These are phyloP conservation scores for Hyperoplus lanceolatus DNA, from an alignment of 2,797 vertebrate species.

Conservation along the genomic window DNA sequence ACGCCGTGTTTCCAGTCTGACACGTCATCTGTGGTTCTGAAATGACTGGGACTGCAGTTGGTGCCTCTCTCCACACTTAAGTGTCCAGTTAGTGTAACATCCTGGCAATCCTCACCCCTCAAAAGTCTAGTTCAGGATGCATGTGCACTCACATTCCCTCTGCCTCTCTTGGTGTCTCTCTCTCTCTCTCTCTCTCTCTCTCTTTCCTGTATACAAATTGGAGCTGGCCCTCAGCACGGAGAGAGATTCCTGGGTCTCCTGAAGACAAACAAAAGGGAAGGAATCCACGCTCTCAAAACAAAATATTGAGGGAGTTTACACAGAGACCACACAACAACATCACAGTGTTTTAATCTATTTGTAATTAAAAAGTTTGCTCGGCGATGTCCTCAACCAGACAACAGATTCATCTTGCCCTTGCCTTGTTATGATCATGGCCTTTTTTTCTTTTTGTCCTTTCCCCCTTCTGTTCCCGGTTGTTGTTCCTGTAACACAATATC, in stretches of 20 bases:
- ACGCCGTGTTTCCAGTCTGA: slow-evolving; percentile 45
- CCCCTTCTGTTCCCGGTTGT: slow-evolving; percentile 69
- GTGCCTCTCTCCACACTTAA: slow-evolving; percentile 7
- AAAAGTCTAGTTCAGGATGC: slow-evolving; percentile 41
- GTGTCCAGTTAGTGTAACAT: slow-evolving; percentile 32
- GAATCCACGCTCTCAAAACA: slow-evolving; percentile 80
- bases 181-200: slow-evolving; percentile 49
- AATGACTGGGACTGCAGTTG: slow-evolving; percentile 54
- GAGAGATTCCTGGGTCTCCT: slow-evolving; percentile 77
- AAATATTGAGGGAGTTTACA: slow-evolving; percentile 83
- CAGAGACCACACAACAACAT: slow-evolving; percentile 87
- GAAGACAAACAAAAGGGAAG: slow-evolving; percentile 82
- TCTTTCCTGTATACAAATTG: slow-evolving; percentile 73
- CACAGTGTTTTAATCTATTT: slow-evolving; percentile 82
- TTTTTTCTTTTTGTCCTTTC: slow-evolving; percentile 48
- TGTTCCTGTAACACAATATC: slow-evolving; percentile 79
- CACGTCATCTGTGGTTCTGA: slow-evolving; percentile 58
- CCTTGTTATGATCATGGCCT: slow-evolving; percentile 73
- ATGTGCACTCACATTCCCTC: slow-evolving; percentile 24
- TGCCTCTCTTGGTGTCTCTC: slow-evolving; percentile 38
- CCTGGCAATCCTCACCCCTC: slow-evolving; percentile 17
- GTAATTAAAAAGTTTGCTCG: slow-evolving; percentile 81
- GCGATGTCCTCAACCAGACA: slow-evolving; percentile 77
- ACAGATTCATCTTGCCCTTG: slow-evolving; percentile 74
- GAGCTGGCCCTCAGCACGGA: slow-evolving; percentile 60